Evolutionary conservation across 1,140 invertebrate species (phyloP).

Genomic region (Gonioctena quinquepunctata): DNA sequence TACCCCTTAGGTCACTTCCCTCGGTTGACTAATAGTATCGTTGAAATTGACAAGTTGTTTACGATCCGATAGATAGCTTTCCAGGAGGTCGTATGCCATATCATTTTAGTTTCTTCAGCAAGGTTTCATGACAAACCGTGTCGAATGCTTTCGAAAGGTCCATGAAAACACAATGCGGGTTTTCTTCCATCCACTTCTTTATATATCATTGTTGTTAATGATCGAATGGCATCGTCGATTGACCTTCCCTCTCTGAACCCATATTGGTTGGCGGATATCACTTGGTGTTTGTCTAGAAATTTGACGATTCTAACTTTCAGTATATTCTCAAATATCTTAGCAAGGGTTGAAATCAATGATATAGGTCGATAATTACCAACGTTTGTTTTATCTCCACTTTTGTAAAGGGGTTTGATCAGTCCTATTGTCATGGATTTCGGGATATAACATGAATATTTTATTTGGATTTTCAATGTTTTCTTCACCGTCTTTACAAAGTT

Average conservation of each 20-base stretch:
- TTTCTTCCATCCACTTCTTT: background rate
- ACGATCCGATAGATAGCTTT: background rate
- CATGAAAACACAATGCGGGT: background rate
- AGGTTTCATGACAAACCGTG: background rate
- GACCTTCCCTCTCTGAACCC: background rate
- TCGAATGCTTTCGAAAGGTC: background rate
- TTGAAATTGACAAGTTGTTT: background rate
- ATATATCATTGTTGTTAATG: background rate
- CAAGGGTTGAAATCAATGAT: no score
- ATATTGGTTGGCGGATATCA: background rate
- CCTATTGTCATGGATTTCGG: no score
- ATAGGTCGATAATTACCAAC: no score
- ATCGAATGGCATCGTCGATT: background rate
- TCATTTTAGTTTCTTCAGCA: background rate
- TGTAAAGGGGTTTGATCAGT: no score
- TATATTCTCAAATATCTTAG: no score
- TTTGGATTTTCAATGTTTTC: no score
- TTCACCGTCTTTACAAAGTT: no score
- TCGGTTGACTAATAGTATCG: background rate
- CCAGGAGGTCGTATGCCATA: background rate
- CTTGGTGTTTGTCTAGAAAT: background rate
- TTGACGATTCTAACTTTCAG: no score
- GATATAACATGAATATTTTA: no score
- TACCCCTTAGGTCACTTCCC: background rate
- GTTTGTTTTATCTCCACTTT: no score